Evolutionary conservation across 2,888 invertebrate species (phyloP), one percentile per base, ranked within the genome.

Genomic region (Hypena proboscidalis): DNA sequence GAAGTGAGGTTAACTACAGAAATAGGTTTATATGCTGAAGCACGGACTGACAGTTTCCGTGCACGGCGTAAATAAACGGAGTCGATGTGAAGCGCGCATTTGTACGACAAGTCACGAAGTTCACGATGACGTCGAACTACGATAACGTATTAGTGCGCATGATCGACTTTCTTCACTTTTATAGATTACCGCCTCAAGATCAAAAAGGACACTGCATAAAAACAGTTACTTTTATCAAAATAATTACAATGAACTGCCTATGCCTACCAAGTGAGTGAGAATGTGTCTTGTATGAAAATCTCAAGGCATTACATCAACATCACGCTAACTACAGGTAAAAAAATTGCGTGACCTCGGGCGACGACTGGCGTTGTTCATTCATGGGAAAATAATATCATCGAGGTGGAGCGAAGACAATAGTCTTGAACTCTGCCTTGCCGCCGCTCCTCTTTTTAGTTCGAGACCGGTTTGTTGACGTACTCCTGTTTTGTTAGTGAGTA

Each of bases 1-100:
- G 67, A 77, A 78, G 83, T 87, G 80, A 87, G 86, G 87, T 88
- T 87, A 87, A 74, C 77, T 80, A 74, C 72, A 78, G 80, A 83
- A 86, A 85, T 85, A 85, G 80, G 77, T 72, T 39, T 68, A 75
- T 41, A 37, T 40, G 6, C 35, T 23, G 38, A 45, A 47, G 35
- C 77, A 72, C 72, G 67, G 63, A 63, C 68, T 58, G 70, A 71
- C 70, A 57, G 65, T 70, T 71, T 71, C 65, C 55, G 61, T 59
- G 67, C 64, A 64, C 67, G 67, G 74, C 75, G 80, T 83, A 83
- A 83, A 80, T 83, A 85, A 80, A 82, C 80, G 82, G 65, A 61
- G 66, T 58, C 66, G 66, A 66, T 68, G 67, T 62, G 60, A 53
- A 58, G 38, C 34, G 49, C 31, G 61, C 37, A 55, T 54, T n/a